Base-by-base conservation (phyloP, 2,888 invertebrate species). In the Tromatobia lineatoria region DNA sequence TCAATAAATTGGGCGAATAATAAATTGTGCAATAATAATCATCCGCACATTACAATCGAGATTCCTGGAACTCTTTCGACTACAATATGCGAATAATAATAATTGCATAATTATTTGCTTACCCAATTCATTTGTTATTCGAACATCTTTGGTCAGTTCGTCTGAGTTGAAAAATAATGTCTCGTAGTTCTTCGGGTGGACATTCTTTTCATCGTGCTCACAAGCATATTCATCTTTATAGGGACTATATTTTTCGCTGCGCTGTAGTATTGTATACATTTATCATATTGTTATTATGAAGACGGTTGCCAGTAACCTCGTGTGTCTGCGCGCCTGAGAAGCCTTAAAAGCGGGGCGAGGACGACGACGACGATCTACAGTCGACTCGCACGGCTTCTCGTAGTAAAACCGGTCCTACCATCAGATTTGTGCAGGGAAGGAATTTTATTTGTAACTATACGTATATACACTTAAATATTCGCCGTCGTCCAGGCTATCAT, bases 381-480 rank as follows among this genome's bases (percentile, higher is more conserved):
- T 45, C 25, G 67, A 77, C 54, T 15, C 42, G 20, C 73, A 75
- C 50, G 86, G 86, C 87, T 87, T 87, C 86, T 45, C 83, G 38
- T 47, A 64, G 61, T 80, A 83, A 86, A 83, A 79, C 64, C 38
- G 66, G 52, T 74, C 75, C 59, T 61, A 23, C 23, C 11, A 42
- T 34, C 34, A 64, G 15, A 57, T 67, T 67, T 42, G 52, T 11
- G 50, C 11, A 20, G 69, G 66, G 76, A 47, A 47, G n/a, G 15
- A 47, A 47, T 47, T 47, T 47, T 47, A 38, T 38, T 0, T 38
- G 7, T 38, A 38, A 38, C 38, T 10, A 38, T 38, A 38, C 8
- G 10, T 10, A 38, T 38, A 38, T 38, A 38, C 38, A 38, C 10
- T 8, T 0, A 38, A 38, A 38, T 38, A 10, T 8, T 10, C 38